phyloP scores from a whole-genome alignment of 1,140 invertebrate genomes.

The Telenomus remus region DNA sequence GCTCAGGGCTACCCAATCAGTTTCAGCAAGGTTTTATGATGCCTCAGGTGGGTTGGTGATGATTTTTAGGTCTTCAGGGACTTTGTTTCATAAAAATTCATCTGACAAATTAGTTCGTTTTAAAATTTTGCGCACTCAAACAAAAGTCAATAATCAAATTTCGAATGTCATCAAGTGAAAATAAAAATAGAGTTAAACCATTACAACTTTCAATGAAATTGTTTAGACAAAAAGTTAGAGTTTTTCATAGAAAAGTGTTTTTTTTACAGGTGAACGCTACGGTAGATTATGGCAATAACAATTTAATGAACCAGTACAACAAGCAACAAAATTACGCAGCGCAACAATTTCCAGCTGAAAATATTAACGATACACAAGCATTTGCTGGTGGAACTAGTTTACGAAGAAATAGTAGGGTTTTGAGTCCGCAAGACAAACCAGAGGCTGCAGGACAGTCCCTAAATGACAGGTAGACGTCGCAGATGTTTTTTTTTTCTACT shows the following conservation, averaged over 20 bases:
- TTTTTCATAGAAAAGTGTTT: too few relatives aligned
- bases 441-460: slow-evolving; percentile 70
- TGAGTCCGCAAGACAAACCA: slow-evolving; percentile 70
- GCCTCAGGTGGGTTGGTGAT: slow-evolving; percentile 72
- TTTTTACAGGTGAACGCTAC: slow-evolving; percentile 62
- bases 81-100: too few relatives aligned
- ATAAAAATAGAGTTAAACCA: too few relatives aligned
- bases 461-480: slow-evolving; percentile 74
- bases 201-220: too few relatives aligned
- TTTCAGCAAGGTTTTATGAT: slow-evolving; percentile 65
- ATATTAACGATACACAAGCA: slow-evolving; percentile 59
- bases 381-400: slow-evolving; percentile 64
- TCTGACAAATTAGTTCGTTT: too few relatives aligned
- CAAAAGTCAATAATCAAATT: too few relatives aligned
- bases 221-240: too few relatives aligned
- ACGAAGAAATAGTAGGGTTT: slow-evolving; percentile 71
- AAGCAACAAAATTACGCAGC: slow-evolving; percentile 58
- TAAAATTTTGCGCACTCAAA: too few relatives aligned
- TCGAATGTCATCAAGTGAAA: too few relatives aligned
- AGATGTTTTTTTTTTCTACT: too few relatives aligned
- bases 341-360: slow-evolving; percentile 64
- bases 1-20: slow-evolving; percentile 67
- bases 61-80: too few relatives aligned
- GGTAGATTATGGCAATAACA: slow-evolving; percentile 65
- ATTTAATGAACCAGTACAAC: slow-evolving; percentile 67